Evolutionary conservation across 1,140 invertebrate species (phyloP), one percentile per base, ranked within the genome.

Genomic region (Zaprionus vittiger): DNA sequence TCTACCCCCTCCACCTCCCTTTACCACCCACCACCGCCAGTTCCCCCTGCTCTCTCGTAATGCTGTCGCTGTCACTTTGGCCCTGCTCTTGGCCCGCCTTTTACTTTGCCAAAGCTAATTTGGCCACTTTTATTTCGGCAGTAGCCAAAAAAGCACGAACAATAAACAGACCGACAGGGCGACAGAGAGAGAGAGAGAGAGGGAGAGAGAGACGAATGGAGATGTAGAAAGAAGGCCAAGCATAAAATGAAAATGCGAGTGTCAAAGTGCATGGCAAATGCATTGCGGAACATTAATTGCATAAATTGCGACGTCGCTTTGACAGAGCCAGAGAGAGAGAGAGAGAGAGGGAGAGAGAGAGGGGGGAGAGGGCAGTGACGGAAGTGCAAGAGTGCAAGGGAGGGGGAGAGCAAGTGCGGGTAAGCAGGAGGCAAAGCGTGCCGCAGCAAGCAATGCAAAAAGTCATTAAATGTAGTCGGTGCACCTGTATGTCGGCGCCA

Each of bases 211-310:
- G 22, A 15, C 2, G 49, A 52, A 62, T 47, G 47, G 9, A 22
- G n/a, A 44, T 20, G 41, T n/a, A 47, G 41, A 17, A 47, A 47
- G 26, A 56, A 22, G 24, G 52, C 47, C 47, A 52, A 14, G 34
- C 22, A 60, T 60, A 47, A 62, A 41, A 38, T 54, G 67, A 54
- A 70, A 70, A 70, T 41, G 68, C 68, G 55, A 72, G 68, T 76
- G 74, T 77, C 74, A 77, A 77, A 77, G 74, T 73, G 74, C 74
- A 77, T 77, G 69, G 59, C 44, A 77, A 77, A 77, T 77, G 74
- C 70, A 67, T 61, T 73, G 74, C 70, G 74, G 60, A 73, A 77
- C 74, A 77, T 77, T 77, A 77, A 77, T 77, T 77, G 74, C 74
- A 77, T 77, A 77, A 77, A 77, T 77, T 77, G 71, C 61, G 62